Evolutionary conservation across 2,113 vertebrate species (phyloP), one percentile per base, ranked within the genome.

Genomic region (Phyllopteryx taeniolatus): DNA sequence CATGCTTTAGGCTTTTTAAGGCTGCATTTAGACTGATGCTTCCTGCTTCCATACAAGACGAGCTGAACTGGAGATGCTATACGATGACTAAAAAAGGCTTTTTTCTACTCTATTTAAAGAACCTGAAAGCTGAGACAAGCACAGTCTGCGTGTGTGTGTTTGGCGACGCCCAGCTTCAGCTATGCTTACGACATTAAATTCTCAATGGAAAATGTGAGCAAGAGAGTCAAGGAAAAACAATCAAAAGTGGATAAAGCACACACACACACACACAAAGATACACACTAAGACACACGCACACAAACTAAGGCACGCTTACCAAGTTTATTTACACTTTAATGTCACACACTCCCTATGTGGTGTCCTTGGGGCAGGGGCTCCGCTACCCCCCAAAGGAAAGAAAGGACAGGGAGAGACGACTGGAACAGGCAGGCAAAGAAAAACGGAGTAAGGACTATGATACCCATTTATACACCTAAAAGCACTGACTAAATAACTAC

Each of bases 201-300:
- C 87, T 85, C 81, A 85, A 87, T 85, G 90, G 89, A 93, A 92
- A 90, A 90, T 91, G 88, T 92, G 92, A 93, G 88, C 81, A 85
- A 82, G 65, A 70, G 73, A 76, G 73, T 73, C 61, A 78, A 54
- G 20, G 17, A 53, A 49, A 75, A 65, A 62, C 71, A 65, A 76
- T 49, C 15, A 22, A 22, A 56, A 78, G 54, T 44, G 64, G 67
- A 56, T 49, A 71, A 79, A 80, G 81, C 72, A 80, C 66, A 54
- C 31, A 65, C 72, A 79, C 43, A 44, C 47, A 47, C 10, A 47
- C 35, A 39, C 35, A 39, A 39, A 39, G 35, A 39, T 39, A 39
- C 35, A 39, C 35, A 39, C 35, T 39, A 6, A 6, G 35, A 39
- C 35, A 5, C 35, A 2, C 3, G 35, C 35, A 39, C 35, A 39